Percentiles rank a stretch among this genome's conserved stretches.
Conservation (phyloP, 2,113 vertebrate genomes). For the Cottus gobio region DNA sequence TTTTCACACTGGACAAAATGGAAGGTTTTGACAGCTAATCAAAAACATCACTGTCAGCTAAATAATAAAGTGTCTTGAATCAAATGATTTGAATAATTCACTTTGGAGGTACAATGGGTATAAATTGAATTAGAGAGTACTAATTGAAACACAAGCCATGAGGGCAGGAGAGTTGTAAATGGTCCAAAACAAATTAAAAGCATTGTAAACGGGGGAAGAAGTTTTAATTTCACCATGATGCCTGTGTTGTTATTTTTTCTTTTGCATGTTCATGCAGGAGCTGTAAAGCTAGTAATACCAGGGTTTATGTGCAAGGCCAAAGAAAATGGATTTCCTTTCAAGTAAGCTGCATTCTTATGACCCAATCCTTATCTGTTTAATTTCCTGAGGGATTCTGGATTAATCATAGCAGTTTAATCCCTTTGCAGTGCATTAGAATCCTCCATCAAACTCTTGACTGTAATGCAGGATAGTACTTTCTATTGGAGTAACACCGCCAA, state of each 20-base stretch:
- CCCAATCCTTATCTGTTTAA: conserved; percentile 82
- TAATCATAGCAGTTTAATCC: conserved; percentile 83
- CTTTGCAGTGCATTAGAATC: conserved; percentile 77
- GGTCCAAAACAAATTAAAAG: conserved; percentile 55
- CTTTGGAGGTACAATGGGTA: conserved; percentile 28
- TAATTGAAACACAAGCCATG: conserved; percentile 67
- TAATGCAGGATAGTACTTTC: conserved; percentile 74
- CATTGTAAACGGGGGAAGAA: conserved; percentile 45
- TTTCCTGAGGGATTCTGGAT: conserved; percentile 81
- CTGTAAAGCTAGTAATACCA: conserved; percentile 73
- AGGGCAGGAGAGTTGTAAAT: conserved; percentile 47
- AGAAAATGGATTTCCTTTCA: conserved; percentile 82
- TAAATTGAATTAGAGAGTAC: conserved; percentile 59
- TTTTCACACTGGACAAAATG: conserved; percentile 22
- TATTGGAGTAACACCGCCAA: conserved; percentile 63
- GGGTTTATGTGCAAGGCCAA: conserved; percentile 75
- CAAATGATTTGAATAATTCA: conserved; percentile 26
- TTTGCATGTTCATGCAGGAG: conserved; percentile 56
- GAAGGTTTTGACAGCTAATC: conserved; percentile 42
- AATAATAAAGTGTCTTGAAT: conserved; percentile 37
- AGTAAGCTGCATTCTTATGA: conserved; percentile 81
- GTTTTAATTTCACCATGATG: conserved; percentile 64
- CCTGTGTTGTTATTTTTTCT: conserved; percentile 24
- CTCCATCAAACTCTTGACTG: conserved; percentile 73
- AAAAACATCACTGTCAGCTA: conserved; percentile 32